phyloP scores from a whole-genome alignment of 1,140 invertebrate species.

The Lineus longissimus region DNA sequence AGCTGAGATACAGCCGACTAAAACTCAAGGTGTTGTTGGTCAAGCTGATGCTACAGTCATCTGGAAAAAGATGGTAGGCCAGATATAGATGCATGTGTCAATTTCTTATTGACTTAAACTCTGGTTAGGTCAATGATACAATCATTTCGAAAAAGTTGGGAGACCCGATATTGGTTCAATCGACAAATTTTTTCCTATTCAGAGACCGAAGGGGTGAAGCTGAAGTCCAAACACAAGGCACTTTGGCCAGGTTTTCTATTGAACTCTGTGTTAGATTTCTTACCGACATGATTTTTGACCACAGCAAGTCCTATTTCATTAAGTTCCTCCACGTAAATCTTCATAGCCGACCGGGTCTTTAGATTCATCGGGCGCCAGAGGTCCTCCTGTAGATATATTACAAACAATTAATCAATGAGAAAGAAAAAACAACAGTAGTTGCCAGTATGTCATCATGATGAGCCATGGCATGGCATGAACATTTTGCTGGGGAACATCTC shows the following conservation, averaged over 20 bases:
- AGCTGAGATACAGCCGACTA: conserved; percentile 63
- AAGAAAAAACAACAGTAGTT: no score
- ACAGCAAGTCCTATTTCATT: conserved; percentile 57
- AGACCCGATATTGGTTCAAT: no score
- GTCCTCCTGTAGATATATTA: conserved; percentile 64
- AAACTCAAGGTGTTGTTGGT: conserved; percentile 70
- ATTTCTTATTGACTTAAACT: neutral
- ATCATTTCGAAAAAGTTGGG: no score
- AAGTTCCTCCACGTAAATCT: conserved; percentile 61
- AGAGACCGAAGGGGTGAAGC: no score
- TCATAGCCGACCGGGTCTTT: conserved; percentile 57
- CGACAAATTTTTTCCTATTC: no score
- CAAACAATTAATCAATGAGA: no score
- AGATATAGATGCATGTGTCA: neutral
- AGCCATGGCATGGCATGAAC: no score
- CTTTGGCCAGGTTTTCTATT: neutral
- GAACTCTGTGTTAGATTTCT: no score
- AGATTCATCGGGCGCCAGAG: conserved; percentile 69
- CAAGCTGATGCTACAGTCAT: conserved; percentile 66
- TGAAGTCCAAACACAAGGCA: no score
- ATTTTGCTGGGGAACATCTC: no score
- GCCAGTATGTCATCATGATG: no score
- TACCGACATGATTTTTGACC: conserved; percentile 59
- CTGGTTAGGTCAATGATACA: neutral
- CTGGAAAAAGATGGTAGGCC: conserved; percentile 46